Base-by-base conservation (phyloP, 2,113 vertebrate species). In the Petroica traversi region DNA sequence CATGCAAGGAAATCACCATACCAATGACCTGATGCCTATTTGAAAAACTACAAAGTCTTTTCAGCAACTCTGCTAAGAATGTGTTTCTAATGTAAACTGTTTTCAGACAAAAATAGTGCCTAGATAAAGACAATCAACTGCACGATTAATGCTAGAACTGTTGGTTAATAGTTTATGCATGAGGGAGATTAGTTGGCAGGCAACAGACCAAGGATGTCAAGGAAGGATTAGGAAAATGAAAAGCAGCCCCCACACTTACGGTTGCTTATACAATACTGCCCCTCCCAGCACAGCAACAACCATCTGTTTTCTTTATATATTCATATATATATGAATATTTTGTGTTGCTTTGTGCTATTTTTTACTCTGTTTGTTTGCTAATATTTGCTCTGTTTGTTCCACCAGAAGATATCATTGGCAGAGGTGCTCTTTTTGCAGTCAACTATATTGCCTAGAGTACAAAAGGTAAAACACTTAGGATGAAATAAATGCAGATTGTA, bases 171-270 rank as follows among this genome's bases (percentile, higher is more conserved):
- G 46, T 77, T 96, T 69, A 77, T 84, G 68, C 31, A 69, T 74
- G 72, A 88, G 59, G 24, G 66, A 92, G 79, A 66, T 93, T 93
- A 86, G 83, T 69, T 94, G 88, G 80, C 57, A 95, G 62, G 89
- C 78, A 95, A 93, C 81, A 74, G 69, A 84, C 55, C 48, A 76
- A 78, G 62, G 51, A 88, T 93, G 62, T 85, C 75, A 88, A 87
- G 29, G 38, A 89, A 92, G 58, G 88, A 92, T 92, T 93, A 88
- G 46, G 46, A 69, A 62, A 96, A 81, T 63, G 62, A 85, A 82
- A 92, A 88, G 28, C 66, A 92, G 73, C 41, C 67, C 64, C 59
- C 51, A 41, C 41, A 8, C 8, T 72, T 78, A 66, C 0, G 1
- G 43, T 46, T 94, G 61, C 40, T 90, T 61, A 51, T 41, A 69